These are phyloP conservation scores for Ellobius talpinus DNA, from an alignment of 2,113 vertebrate species.

Conservation along the genomic window DNA sequence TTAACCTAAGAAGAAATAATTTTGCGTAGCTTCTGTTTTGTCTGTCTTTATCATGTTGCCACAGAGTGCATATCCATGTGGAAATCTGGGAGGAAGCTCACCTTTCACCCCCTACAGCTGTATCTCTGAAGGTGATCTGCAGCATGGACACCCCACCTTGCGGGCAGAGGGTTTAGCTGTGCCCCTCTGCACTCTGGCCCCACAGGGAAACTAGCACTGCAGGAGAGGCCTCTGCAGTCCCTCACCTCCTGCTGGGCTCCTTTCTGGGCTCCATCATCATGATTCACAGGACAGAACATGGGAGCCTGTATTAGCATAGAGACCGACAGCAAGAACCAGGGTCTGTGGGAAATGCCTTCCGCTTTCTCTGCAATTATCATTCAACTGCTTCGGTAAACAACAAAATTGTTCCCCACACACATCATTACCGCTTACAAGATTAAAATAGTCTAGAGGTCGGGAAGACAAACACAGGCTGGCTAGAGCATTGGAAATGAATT, in stretches of 20 bases:
- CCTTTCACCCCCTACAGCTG: neutral
- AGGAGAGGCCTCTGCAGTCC: neutral
- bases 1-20: neutral
- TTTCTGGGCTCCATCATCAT: neutral
- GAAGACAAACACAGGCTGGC: constrained; percentile 52
- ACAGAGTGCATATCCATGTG: neutral
- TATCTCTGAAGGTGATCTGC: neutral
- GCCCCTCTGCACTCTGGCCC: neutral
- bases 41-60: neutral
- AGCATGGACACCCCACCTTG: neutral
- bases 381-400: constrained; percentile 79
- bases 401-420: constrained; percentile 72
- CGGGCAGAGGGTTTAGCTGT: neutral
- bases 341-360: constrained; percentile 67
- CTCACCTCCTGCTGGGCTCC: neutral
- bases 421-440: constrained; percentile 73
- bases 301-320: constrained; percentile 57
- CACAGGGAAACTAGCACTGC: neutral
- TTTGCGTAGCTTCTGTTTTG: neutral
- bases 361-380: constrained; percentile 74
- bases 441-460: constrained; percentile 57
- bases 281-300: constrained; percentile 35
- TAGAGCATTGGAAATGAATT: constrained; percentile 45
- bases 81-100: neutral
- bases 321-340: constrained; percentile 41